These are phyloP conservation scores for Anodontia alba DNA, from an alignment of 2,888 invertebrate species.

Conservation along the genomic window DNA sequence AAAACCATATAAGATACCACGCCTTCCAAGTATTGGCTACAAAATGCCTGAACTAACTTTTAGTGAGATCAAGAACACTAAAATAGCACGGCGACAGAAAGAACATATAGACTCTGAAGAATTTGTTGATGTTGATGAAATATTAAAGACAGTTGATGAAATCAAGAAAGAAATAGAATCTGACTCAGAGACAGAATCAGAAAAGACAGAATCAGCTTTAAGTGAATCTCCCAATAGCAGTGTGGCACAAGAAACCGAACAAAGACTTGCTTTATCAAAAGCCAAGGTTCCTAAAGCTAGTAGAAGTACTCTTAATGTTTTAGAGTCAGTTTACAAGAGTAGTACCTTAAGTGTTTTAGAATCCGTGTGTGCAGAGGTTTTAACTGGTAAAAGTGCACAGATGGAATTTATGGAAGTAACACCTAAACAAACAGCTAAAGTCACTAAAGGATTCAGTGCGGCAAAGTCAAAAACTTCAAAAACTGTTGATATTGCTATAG, in stretches of 20 bases:
- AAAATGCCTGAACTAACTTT: conserved; percentile 49
- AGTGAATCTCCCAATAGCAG: not conserved
- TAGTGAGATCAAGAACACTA: conserved; percentile 34
- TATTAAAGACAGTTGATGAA: conserved; percentile 42
- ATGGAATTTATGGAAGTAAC: not conserved
- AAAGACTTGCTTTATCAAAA: not conserved
- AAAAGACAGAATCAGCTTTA: conserved; percentile 7
- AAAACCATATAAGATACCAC: conserved; percentile 66
- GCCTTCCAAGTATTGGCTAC: conserved; percentile 40
- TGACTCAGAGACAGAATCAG: conserved; percentile 52
- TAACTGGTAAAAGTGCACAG: conserved; percentile 1
- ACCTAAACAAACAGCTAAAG: not conserved
- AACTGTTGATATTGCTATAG: no score
- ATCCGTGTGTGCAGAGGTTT: not conserved
- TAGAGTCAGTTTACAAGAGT: not conserved
- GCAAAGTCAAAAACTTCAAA: no score
- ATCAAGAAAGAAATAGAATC: conserved; percentile 50
- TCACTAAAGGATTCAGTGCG: no score
- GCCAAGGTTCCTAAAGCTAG: not conserved
- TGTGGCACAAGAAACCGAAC: not conserved
- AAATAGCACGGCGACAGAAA: conserved; percentile 7
- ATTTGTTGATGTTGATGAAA: conserved; percentile 23
- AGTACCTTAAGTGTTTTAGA: not conserved
- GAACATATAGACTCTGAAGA: not conserved
- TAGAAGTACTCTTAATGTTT: not conserved